Percentiles rank a stretch among this genome's conserved stretches.
phyloP scores from a whole-genome alignment of 2,888 invertebrate genomes.

The Dermolepida albohirtum region DNA sequence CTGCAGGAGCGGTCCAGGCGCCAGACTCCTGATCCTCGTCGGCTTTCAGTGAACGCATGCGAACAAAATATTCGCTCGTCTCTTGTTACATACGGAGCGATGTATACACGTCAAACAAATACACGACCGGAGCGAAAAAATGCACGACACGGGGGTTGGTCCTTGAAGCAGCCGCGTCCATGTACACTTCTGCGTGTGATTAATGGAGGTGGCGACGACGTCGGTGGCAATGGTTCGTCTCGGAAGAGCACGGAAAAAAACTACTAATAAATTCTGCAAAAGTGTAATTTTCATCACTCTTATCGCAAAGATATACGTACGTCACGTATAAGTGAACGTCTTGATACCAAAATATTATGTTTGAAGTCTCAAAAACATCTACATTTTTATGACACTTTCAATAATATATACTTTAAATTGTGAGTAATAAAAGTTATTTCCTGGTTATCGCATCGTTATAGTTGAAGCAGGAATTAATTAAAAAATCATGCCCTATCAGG shows the following conservation, averaged over 20 bases:
- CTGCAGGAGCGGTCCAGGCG: constrained; percentile 58
- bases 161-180: constrained; percentile 17
- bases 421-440: too few relatives aligned
- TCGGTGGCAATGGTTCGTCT: constrained; percentile 10
- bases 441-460: too few relatives aligned
- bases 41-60: constrained; percentile 45
- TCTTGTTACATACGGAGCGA: constrained; percentile 18
- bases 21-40: constrained; percentile 52
- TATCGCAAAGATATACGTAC: constrained; percentile 8
- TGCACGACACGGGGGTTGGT: constrained; percentile 21
- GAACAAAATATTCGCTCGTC: constrained; percentile 39
- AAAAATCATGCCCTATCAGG: too few relatives aligned
- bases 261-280: constrained; percentile 24
- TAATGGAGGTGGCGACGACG: constrained; percentile 31
- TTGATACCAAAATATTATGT: too few relatives aligned
- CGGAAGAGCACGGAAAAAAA: constrained; percentile 2
- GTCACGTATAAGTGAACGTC: too few relatives aligned
- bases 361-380: too few relatives aligned
- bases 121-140: constrained; percentile 19
- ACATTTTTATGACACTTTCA: too few relatives aligned
- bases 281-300: constrained; percentile 27
- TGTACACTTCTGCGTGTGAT: constrained; percentile 19
- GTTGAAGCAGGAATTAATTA: too few relatives aligned
- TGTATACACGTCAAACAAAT: constrained; percentile 27
- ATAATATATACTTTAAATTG: too few relatives aligned